Conservation (phyloP, 2,113 vertebrate genomes). For the Halcyon malimbica region DNA sequence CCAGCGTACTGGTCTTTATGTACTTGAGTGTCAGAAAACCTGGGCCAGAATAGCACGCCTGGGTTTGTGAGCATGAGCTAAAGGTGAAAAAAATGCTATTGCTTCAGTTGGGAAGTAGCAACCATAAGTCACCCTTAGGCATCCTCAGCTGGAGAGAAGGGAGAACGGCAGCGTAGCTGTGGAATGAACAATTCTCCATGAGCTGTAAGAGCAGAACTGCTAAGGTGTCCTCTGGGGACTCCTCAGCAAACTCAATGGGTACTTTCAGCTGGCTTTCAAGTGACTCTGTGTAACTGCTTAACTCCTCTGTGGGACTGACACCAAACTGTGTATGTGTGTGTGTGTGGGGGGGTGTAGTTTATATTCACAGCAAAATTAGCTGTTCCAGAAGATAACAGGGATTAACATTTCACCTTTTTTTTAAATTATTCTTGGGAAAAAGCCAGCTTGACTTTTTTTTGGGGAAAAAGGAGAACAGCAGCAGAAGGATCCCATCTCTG, state of each 20-base stretch:
- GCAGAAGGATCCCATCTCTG: neutral
- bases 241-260: constrained; percentile 15
- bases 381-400: neutral
- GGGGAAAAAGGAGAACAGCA: neutral
- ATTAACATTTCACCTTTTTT: neutral
- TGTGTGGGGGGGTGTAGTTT: neutral
- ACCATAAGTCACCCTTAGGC: constrained; percentile 50
- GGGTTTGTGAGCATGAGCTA: neutral
- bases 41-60: neutral
- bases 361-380: neutral
- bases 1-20: fast-evolving
- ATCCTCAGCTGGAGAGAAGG: constrained; percentile 3
- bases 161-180: neutral
- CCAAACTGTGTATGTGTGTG: neutral
- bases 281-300: neutral
- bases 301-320: neutral
- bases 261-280: constrained; percentile 34
- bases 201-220: constrained; percentile 44
- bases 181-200: constrained; percentile 43
- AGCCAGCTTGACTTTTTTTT: neutral
- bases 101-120: neutral
- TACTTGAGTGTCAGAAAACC: neutral
- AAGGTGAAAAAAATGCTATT: constrained; percentile 13
- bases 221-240: constrained; percentile 24
- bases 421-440: neutral